phyloP scores from a whole-genome alignment of 2,113 vertebrate species.

The Pseudorhombus dupliciocellatus region DNA sequence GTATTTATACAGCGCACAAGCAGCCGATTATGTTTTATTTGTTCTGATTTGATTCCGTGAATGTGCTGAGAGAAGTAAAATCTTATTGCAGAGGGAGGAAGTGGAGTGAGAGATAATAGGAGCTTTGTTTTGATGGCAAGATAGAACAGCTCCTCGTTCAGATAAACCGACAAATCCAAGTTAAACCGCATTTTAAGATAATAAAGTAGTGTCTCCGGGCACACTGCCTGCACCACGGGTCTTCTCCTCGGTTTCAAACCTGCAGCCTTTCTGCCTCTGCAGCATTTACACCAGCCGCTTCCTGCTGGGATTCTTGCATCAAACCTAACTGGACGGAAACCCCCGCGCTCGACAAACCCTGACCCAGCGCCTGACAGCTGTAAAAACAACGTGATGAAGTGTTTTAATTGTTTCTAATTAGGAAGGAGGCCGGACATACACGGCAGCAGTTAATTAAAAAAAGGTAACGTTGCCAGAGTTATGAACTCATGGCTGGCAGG shows the following conservation, averaged over 20 bases:
- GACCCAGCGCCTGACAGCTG: background rate
- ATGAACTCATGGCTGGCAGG: slow-evolving; percentile 37
- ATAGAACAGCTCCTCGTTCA: background rate
- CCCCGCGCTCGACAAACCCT: background rate
- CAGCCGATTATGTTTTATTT: background rate
- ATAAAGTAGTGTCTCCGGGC: too few species aligned
- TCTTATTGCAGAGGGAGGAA: too few species aligned
- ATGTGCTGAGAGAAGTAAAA: background rate
- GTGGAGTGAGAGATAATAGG: too few species aligned
- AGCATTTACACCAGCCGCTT: background rate
- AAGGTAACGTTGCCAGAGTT: background rate
- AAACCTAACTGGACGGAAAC: background rate
- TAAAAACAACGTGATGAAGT: background rate
- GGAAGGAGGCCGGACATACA: background rate
- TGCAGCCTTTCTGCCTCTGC: background rate
- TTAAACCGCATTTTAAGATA: background rate
- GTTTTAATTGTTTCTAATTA: slow-evolving; percentile 15
- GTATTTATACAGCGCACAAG: background rate
- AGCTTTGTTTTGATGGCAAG: background rate
- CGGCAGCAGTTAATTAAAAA: slow-evolving; percentile 25
- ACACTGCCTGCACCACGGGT: too few species aligned
- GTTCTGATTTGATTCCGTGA: background rate
- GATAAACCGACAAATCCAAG: background rate
- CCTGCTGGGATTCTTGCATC: background rate
- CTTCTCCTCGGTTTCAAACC: background rate